phyloP scores from a whole-genome alignment of 1,140 invertebrate genomes.

The Lasaia peninsularis region DNA sequence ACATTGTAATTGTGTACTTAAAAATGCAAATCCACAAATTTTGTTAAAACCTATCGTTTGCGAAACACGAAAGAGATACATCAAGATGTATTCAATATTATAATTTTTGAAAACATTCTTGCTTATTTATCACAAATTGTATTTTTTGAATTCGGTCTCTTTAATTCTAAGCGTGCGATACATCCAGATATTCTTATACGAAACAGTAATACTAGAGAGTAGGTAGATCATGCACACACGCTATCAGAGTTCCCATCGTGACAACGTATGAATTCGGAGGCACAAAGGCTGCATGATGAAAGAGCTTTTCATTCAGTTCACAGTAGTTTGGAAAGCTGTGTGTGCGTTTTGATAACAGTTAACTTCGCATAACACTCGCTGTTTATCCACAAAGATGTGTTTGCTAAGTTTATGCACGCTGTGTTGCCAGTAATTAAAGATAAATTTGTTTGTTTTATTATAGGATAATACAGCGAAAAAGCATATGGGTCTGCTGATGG shows the following conservation, averaged over 20 bases:
- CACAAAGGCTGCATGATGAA: slow-evolving; percentile 52
- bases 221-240: background rate
- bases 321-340: slow-evolving; percentile 35
- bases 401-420: background rate
- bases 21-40: no score
- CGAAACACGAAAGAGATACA: no score
- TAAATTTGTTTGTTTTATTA: background rate
- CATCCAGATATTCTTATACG: background rate
- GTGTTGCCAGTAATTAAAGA: background rate
- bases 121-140: no score
- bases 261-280: slow-evolving; percentile 48
- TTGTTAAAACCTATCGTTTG: no score
- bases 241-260: slow-evolving; percentile 20
- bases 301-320: slow-evolving; percentile 46
- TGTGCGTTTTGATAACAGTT: slow-evolving; percentile 41
- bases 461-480: no score
- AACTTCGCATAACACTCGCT: slow-evolving; percentile 19
- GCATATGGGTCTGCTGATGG: no score
- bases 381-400: slow-evolving; percentile 6
- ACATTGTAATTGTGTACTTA: no score
- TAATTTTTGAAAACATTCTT: no score
- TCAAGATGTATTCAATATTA: no score
- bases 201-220: no score
- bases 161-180: no score
- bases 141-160: no score